These are phyloP conservation scores for Zosterops japonicus DNA, from an alignment of 2,113 vertebrate species.

Conservation along the genomic window DNA sequence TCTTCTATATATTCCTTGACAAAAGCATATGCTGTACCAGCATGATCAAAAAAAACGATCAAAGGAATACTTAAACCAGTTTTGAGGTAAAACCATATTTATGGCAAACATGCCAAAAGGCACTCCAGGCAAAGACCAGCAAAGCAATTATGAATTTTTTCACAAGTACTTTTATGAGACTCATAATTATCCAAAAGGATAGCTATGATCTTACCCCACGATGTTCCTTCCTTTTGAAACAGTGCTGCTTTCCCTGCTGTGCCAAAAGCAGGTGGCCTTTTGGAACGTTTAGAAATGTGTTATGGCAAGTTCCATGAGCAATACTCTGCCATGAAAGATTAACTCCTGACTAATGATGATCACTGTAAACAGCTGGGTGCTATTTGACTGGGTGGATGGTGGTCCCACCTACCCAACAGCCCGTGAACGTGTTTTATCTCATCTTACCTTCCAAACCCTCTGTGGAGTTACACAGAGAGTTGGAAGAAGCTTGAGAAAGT, in stretches of 20 bases:
- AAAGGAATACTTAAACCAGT: rapidly evolving
- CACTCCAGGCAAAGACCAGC: neutral
- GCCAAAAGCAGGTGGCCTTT: neutral
- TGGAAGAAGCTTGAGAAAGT: slow-evolving; percentile 17
- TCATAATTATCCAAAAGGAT: neutral
- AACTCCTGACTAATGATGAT: slow-evolving; percentile 31
- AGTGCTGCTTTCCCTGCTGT: neutral
- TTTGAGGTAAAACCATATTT: neutral
- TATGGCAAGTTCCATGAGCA: slow-evolving; percentile 8
- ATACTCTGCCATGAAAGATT: slow-evolving; percentile 37
- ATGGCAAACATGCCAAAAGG: rapidly evolving
- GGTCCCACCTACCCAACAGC: slow-evolving; percentile 54
- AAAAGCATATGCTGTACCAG: neutral
- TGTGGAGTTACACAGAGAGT: neutral
- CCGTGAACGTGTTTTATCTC: slow-evolving; percentile 53
- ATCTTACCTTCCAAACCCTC: slow-evolving; percentile 25
- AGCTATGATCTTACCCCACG: neutral
- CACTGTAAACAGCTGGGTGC: slow-evolving; percentile 54
- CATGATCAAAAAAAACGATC: neutral
- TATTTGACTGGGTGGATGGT: slow-evolving; percentile 42
- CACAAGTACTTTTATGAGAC: neutral
- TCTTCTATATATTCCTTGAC: neutral
- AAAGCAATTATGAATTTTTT: neutral
- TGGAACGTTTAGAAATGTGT: neutral
- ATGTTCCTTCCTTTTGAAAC: neutral